These are phyloP conservation scores for Sesia bembeciformis DNA, from an alignment of 2,888 invertebrate species.

Conservation along the genomic window DNA sequence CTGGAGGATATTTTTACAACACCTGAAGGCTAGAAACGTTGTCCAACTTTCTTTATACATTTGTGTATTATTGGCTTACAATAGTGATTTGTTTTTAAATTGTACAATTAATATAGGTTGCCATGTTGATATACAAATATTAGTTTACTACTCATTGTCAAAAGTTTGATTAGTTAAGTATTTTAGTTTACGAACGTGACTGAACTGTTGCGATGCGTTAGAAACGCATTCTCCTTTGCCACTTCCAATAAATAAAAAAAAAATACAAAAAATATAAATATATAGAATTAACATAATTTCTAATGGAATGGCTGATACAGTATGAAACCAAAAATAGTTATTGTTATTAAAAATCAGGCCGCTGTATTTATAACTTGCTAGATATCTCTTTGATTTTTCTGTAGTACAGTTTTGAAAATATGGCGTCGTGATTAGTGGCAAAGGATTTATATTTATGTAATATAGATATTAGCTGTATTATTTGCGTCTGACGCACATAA, in stretches of 20 bases:
- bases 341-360: slow-evolving; percentile 23
- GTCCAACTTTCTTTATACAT: too few species aligned
- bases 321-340: slow-evolving; percentile 16
- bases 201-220: slow-evolving; percentile 46
- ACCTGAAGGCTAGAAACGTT: too few species aligned
- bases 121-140: background rate
- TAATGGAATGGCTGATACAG: slow-evolving; percentile 32
- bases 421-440: slow-evolving; percentile 1
- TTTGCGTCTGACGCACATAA: slow-evolving; percentile 7
- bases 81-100: too few species aligned
- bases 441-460: slow-evolving; percentile 41
- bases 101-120: too few species aligned
- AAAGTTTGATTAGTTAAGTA: slow-evolving; percentile 3
- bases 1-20: too few species aligned
- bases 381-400: too few species aligned
- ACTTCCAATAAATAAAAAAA: slow-evolving; percentile 11
- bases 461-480: background rate
- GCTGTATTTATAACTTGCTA: background rate
- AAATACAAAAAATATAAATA: slow-evolving; percentile 16
- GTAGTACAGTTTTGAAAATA: too few species aligned
- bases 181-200: slow-evolving; percentile 25
- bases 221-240: slow-evolving; percentile 47
- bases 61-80: too few species aligned
- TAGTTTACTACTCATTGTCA: background rate
- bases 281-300: slow-evolving; percentile 23